These are phyloP conservation scores for Platypus cylindrus DNA, from an alignment of 2,888 invertebrate species.

Conservation along the genomic window DNA sequence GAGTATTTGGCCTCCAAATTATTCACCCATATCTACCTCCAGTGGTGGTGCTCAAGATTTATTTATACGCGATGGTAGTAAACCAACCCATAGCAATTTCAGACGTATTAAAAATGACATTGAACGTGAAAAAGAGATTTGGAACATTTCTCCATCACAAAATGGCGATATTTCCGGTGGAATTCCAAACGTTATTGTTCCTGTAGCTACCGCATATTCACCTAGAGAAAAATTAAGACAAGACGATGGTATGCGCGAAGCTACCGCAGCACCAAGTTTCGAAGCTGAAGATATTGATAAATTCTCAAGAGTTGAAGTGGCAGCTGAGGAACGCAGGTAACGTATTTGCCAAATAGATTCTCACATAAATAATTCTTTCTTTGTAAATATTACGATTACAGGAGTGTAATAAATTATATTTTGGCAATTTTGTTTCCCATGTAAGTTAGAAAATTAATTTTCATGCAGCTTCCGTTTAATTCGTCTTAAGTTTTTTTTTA, in stretches of 20 bases:
- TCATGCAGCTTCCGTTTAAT: too few relatives aligned
- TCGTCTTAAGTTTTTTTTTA: too few relatives aligned
- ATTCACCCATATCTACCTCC: slow-evolving; percentile 10
- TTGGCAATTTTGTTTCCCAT: slow-evolving; percentile 16
- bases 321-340: slow-evolving; percentile 13
- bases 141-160: slow-evolving; percentile 6
- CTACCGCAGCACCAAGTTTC: slow-evolving; percentile 11
- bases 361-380: background rate
- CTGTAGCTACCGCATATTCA: slow-evolving; percentile 9
- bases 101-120: slow-evolving; percentile 37
- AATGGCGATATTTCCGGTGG: slow-evolving; percentile 9
- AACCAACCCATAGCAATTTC: slow-evolving; percentile 38
- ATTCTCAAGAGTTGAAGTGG: slow-evolving; percentile 4
- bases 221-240: slow-evolving; percentile 17
- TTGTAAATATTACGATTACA: slow-evolving; percentile 5
- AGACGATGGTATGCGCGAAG: slow-evolving; percentile 8
- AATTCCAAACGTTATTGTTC: slow-evolving; percentile 7
- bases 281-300: slow-evolving; percentile 6
- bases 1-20: slow-evolving; percentile 54
- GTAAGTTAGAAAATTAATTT: slow-evolving; percentile 10
- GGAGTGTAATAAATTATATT: slow-evolving; percentile 17
- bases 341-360: background rate
- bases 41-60: slow-evolving; percentile 3
- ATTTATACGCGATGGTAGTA: slow-evolving; percentile 29
- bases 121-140: slow-evolving; percentile 32